phyloP scores from a whole-genome alignment of 2,113 vertebrate genomes.

The Zapus hudsonius region DNA sequence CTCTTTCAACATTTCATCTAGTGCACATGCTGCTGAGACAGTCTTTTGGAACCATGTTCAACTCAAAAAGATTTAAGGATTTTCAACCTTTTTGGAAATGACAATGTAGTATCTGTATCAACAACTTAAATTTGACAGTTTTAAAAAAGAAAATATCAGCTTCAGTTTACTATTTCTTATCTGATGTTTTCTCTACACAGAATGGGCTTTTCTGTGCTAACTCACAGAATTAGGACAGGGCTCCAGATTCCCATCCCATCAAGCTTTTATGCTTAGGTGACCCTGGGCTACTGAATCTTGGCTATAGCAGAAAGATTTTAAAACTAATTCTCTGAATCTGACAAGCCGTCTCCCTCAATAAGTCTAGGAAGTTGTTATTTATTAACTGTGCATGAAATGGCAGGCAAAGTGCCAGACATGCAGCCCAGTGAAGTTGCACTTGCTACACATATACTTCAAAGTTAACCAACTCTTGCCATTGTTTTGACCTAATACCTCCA shows the following conservation, averaged over 20 bases:
- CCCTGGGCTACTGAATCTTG: conserved; percentile 51
- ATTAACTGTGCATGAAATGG: conserved; percentile 65
- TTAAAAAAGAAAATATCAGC: neutral
- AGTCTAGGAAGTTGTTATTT: conserved; percentile 72
- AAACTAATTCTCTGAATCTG: conserved; percentile 70
- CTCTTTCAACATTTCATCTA: neutral
- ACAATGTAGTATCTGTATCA: neutral
- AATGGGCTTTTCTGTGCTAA: neutral
- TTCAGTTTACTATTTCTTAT: neutral
- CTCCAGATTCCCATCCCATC: conserved; percentile 14
- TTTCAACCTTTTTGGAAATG: neutral
- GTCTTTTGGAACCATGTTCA: neutral
- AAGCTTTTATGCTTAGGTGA: conserved; percentile 57
- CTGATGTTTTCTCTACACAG: neutral
- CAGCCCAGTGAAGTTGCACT: neutral
- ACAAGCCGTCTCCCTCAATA: conserved; percentile 73
- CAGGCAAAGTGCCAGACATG: conserved; percentile 58
- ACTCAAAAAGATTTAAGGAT: conserved; percentile 2
- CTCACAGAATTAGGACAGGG: conserved; percentile 22
- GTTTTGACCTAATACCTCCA: neutral
- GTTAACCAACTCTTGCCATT: conserved; percentile 32
- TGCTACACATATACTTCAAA: conserved; percentile 9
- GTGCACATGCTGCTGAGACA: neutral
- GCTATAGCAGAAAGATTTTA: conserved; percentile 64
- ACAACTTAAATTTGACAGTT: neutral